Conservation (phyloP, 1,140 invertebrate species). For the Neocloeon triangulifer region DNA sequence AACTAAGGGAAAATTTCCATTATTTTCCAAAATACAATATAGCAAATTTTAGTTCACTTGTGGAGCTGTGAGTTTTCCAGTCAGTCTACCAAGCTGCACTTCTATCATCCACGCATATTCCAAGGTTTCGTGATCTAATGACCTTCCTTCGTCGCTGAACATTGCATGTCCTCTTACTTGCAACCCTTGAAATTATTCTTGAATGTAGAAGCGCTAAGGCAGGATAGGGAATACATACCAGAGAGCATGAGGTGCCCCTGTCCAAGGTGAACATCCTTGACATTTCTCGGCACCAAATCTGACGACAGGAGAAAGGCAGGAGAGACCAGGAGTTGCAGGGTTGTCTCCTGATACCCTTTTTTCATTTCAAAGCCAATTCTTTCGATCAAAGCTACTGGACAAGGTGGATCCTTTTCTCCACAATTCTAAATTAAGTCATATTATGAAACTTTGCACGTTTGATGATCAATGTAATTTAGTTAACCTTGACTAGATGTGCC, state of each 20-base stretch:
- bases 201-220: not conserved
- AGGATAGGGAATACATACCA: conserved; percentile 18
- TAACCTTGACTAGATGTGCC: conserved; percentile 64
- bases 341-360: conserved; percentile 75
- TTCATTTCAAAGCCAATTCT: conserved; percentile 92
- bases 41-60: too few relatives aligned
- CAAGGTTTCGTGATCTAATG: conserved; percentile 76
- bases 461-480: conserved; percentile 1
- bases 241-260: conserved; percentile 78
- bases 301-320: conserved; percentile 64
- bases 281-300: conserved; percentile 39
- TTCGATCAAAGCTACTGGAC: conserved; percentile 74
- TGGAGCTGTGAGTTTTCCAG: conserved; percentile 51
- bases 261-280: conserved; percentile 50
- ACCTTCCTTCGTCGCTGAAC: conserved; percentile 80
- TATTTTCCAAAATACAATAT: too few relatives aligned
- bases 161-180: conserved; percentile 83
- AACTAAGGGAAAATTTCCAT: conserved; percentile 21
- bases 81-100: conserved; percentile 58
- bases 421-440: too few relatives aligned
- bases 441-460: not conserved
- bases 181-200: conserved; percentile 3
- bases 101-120: conserved; percentile 92
- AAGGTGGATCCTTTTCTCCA: conserved; percentile 62
- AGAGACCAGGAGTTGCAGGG: conserved; percentile 72